Evolutionary conservation across 2,113 vertebrate species (phyloP), one percentile per base, ranked within the genome.

Genomic region (Poicephalus gulielmi): DNA sequence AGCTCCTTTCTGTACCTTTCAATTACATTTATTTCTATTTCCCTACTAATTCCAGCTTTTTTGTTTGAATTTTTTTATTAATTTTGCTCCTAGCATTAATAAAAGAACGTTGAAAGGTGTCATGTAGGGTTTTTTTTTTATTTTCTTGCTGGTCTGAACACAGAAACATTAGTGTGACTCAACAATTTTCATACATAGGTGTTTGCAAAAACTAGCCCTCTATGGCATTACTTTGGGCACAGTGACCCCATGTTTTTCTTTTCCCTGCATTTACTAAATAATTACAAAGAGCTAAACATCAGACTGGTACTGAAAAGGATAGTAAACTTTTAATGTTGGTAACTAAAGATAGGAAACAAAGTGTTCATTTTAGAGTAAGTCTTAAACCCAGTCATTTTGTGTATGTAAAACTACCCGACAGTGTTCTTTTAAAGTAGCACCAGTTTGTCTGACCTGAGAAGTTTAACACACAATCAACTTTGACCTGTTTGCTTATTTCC

Each of bases 381-480:
- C 46, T 73, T 73, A 92, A 81, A 11, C 53, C 62, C 83, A 89
- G 52, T 39, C 25, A 43, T 80, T 78, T 55, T 59, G 76, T 87
- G 83, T 94, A 91, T 84, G 94, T 95, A 88, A 86, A 85, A 85
- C 70, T 89, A 95, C 69, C 80, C 55, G 76, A 97, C 95, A 97
- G 96, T 96, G 97, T 97, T 88, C 94, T 97, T 97, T 94, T 86
- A 95, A 97, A 97, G 93, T 98, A 98, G 98, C 98, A 98, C 98
- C 98, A 98, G 94, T 96, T 95, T 96, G 81, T 95, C 94, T 91
- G 97, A 98, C 98, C 98, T 98, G 98, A 98, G 98, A 98, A 97
- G 90, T 94, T 97, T 95, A 96, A 98, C 80, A 83, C 69, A 96
- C 97, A 98, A 96, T 94, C 96, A 96, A 95, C 88, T 86, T 75